Base-by-base conservation (phyloP, 2,113 vertebrate species). In the Amia ocellicauda region DNA sequence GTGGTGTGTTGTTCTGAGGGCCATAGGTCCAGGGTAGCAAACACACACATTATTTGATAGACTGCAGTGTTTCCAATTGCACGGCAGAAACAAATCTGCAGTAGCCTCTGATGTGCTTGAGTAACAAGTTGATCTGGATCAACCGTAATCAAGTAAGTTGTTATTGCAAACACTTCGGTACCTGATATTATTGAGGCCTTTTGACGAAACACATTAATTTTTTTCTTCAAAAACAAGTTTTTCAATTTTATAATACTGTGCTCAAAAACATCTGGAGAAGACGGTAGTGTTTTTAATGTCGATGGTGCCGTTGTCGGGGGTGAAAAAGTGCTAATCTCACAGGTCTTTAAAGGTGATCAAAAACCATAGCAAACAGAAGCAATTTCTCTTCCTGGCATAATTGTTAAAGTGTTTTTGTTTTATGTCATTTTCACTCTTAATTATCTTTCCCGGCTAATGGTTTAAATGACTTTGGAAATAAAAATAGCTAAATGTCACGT, bases 401-500 rank as follows among this genome's bases (percentile, higher is more conserved):
- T 69, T 26, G 58, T 73, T 28, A 47, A 29, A 66, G 74, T 60
- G 74, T 80, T 79, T 83, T 83, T 85, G 80, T 74, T 71, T 69
- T 58, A 78, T 83, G 81, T 86, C 78, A 82, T 85, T 87, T 80
- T 64, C 73, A 66, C 67, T 71, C 82, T 82, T 90, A 86, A 88
- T 89, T 86, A 86, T 75, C 70, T 62, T 29, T 58, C 67, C 68
- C 58, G 69, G 73, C 76, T 86, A 88, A 88, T 86, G 78, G 80
- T 62, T 56, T 50, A 70, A 62, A 79, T 86, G 83, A 87, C 83
- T 86, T 88, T 89, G 80, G 50, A 58, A 65, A 67, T 60, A 60
- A 51, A 67, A 68, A 75, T 71, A 69, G 78, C 79, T 80, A 72
- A 79, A 77, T 78, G 65, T 63, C 58, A 31, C n/a, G n/a, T n/a